These are phyloP conservation scores for human (Homo sapiens) DNA, from an alignment of 2,113 vertebrate genomes.

Conservation along the genomic window GRCh38 chr4:124609501-124610000, in stretches of 20 bases:
- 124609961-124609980: neutral
- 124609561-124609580: neutral
- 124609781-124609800: neutral
- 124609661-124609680: neutral
- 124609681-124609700: neutral
- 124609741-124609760: neutral
- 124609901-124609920: neutral
- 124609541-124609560: neutral
- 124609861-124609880: neutral
- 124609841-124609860: neutral
- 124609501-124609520: neutral
- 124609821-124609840: neutral
- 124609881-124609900: neutral
- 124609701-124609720: neutral
- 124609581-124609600: neutral
- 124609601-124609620: neutral
- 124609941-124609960: neutral
- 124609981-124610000: neutral
- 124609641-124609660: neutral
- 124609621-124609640: neutral
- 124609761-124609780: neutral
- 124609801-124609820: neutral
- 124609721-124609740: neutral
- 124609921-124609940: neutral
- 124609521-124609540: neutral